Evolutionary conservation across 2,888 invertebrate genomes (phyloP), one percentile per base, ranked within the genome.

Genomic region (Maniola hyperantus): DNA sequence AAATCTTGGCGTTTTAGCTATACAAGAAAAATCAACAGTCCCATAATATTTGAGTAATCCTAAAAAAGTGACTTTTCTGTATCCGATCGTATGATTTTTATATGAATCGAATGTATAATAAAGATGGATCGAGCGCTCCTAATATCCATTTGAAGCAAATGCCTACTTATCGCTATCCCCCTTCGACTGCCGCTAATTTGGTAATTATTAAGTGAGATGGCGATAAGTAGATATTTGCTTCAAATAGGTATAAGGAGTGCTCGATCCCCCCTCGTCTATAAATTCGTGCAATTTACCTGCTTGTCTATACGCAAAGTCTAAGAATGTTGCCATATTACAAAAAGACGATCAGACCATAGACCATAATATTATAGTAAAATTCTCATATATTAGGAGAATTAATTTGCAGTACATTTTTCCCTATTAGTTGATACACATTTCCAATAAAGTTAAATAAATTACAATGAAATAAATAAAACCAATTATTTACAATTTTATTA

Each of bases 281-380:
- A 1, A 26, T 26, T 26, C 26, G 26, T 26, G 26, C 2, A 58
- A 10, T 44, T 42, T n/a, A 8, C 55, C 55, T 33, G 33, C 11
- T 53, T 33, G 8, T 33, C n/a, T 33, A 42, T 42, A 26, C 11
- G 53, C n/a, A 15, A 26, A 36, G 18, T 66, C 59, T 65, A 71
- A 73, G 53, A 64, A 50, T 72, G 73, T 70, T 72, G 71, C 71
- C 73, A 68, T 57, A 67, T 66, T 48, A 63, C 51, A 65, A 65
- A 64, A 59, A 46, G 51, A 70, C 55, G 57, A 63, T 59, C 70
- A 46, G 60, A 62, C 60, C 54, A 57, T 46, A 62, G 57, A 57
- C 65, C 10, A 18, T 48, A 46, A 15, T 11, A 57, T 50, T 11
- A 57, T 50, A 66, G 60, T 54, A 55, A 66, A 65, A 53, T 62